Evolutionary conservation across 2,797 vertebrate genomes (phyloP), one percentile per base, ranked within the genome.

Genomic region (Chelon labrosus): DNA sequence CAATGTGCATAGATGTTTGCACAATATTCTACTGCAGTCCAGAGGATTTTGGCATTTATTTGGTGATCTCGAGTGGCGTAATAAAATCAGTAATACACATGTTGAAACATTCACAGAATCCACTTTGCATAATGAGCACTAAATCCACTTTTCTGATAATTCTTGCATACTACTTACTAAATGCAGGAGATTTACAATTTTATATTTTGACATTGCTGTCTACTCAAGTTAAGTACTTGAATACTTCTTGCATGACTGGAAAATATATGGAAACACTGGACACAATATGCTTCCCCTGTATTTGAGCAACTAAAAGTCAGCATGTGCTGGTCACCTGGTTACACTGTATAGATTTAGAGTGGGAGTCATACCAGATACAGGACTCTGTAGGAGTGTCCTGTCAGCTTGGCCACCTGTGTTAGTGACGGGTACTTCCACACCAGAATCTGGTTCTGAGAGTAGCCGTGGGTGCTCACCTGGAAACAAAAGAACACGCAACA

Each of bases 391-490:
- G 95, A 96, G 88, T 96, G 95, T 75, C 95, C 95, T 0, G 95
- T 96, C 73, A 96, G 61, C 84, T 96, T 96, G 84, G 95, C 95
- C 87, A 96, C 95, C 79, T 96, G 95, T 1, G 94, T 96, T 16
- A 96, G 91, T 0, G 95, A 95, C 0, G 95, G 95, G 80, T 96
- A 96, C 75, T 96, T 96, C 95, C 95, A 96, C 83, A 96, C 95
- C 85, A 96, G 90, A 80, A 96, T 95, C 91, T 96, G 95, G 87
- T 96, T 96, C 90, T 96, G 95, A 55, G 95, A 96, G 91, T 96
- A 96, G 60, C 95, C 95, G 4, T 96, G 95, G 63, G 95, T 96
- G 91, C 95, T 96, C 77, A 96, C 95, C 95, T 96, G 64, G 25
- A 54, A 61, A 62, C 22, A 51, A 6, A 75, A 58, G 4, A 13